phyloP scores from a whole-genome alignment of 2,888 invertebrate species.

The Diarsia dahlii region DNA sequence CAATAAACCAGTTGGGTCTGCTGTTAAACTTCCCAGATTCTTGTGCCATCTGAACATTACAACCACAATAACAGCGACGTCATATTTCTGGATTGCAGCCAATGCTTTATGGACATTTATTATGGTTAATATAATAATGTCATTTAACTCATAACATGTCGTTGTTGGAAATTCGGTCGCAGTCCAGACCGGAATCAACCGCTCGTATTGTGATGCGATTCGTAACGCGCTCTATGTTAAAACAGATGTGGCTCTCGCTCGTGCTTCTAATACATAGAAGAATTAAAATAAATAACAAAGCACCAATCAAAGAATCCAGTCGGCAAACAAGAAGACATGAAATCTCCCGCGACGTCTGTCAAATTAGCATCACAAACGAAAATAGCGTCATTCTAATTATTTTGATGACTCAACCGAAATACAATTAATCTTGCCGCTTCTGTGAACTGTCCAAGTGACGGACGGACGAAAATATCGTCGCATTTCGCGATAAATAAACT shows the following conservation, averaged over 20 bases:
- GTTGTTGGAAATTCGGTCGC: slow-evolving; percentile 54
- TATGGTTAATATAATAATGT: slow-evolving; percentile 74
- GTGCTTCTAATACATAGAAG: slow-evolving; percentile 70
- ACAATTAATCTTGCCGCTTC: slow-evolving; percentile 91
- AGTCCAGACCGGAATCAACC: slow-evolving; percentile 51
- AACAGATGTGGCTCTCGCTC: slow-evolving; percentile 69
- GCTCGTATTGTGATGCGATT: slow-evolving; percentile 60
- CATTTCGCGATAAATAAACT: slow-evolving; percentile 90
- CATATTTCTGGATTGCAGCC: slow-evolving; percentile 84
- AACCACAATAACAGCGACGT: slow-evolving; percentile 78
- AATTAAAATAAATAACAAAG: slow-evolving; percentile 81
- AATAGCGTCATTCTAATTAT: slow-evolving; percentile 91
- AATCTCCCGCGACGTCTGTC: slow-evolving; percentile 91
- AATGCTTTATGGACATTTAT: slow-evolving; percentile 83
- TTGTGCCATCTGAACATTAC: slow-evolving; percentile 73
- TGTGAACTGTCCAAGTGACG: slow-evolving; percentile 90
- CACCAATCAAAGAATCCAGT: slow-evolving; percentile 85
- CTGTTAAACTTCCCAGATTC: slow-evolving; percentile 82
- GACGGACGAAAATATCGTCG: slow-evolving; percentile 90
- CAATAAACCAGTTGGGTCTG: slow-evolving; percentile 82
- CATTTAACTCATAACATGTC: slow-evolving; percentile 73
- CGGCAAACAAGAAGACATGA: slow-evolving; percentile 84
- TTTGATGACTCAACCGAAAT: slow-evolving; percentile 91
- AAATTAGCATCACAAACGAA: slow-evolving; percentile 90
- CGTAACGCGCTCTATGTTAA: slow-evolving; percentile 59